Conservation (phyloP, 2,797 vertebrate species). For the Pseudomugil gertrudae region DNA sequence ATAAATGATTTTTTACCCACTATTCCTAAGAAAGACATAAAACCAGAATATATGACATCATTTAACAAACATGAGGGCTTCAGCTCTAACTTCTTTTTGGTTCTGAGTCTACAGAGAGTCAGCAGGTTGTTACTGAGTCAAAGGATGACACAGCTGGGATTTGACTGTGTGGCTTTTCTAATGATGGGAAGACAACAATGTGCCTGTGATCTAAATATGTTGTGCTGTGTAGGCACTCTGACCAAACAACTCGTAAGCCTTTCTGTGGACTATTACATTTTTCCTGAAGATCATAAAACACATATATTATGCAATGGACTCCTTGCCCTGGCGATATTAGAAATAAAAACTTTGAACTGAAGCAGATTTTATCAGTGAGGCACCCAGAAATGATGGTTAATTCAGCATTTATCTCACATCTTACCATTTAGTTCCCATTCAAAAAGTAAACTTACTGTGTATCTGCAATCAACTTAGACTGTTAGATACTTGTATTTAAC, state of each 20-base stretch:
- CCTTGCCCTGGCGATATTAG: no score
- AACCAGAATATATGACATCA: not conserved
- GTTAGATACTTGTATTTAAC: not conserved
- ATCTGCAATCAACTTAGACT: not conserved
- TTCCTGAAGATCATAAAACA: not conserved
- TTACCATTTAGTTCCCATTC: no score
- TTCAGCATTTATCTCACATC: no score
- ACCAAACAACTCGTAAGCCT: not conserved
- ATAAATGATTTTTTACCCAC: not conserved
- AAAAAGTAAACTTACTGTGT: no score
- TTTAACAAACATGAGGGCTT: not conserved
- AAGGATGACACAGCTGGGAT: slow-evolving; percentile 25
- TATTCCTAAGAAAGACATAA: not conserved
- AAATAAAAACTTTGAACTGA: no score
- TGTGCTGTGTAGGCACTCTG: slow-evolving; percentile 25
- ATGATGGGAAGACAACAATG: slow-evolving; percentile 32
- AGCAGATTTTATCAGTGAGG: no score
- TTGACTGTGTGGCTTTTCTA: slow-evolving; percentile 35
- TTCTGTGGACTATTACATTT: not conserved
- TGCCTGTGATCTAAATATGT: slow-evolving; percentile 20
- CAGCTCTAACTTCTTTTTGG: not conserved
- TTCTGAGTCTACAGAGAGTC: slow-evolving; percentile 8
- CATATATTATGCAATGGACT: no score
- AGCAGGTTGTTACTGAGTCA: slow-evolving; percentile 45
- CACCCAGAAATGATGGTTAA: no score